Base-by-base conservation (phyloP, 1,140 invertebrate species). In the Brachionus koreanus region DNA sequence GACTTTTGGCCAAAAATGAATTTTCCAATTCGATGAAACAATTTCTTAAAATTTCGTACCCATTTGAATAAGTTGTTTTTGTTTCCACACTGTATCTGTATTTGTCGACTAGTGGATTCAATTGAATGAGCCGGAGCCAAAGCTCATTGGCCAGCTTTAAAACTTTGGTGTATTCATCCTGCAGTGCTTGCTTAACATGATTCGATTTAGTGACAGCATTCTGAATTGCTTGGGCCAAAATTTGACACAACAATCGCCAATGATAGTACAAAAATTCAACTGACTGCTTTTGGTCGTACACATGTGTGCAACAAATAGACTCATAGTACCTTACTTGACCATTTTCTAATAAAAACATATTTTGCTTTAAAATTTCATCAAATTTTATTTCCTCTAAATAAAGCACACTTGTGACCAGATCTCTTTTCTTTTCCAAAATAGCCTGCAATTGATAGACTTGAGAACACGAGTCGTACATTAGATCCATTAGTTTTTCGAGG, bases 151-250 rank as follows among this genome's bases (percentile, higher is more conserved):
- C 92, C 29, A 92, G 86, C 57, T 91, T 91, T 10, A 96, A 88
- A 74, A 96, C 89, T 86, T 93, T 95, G 16, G 94, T 94, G 88
- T 93, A 96, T 87, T 96, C 94, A 65, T 93, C 92, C 89, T 96
- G 94, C 75, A 96, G 90, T 43, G 93, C 92, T 88, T 95, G 93
- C 85, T 93, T 93, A n/a, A 95, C 90, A 84, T 92, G 92, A 57
- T 91, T 89, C 0, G 93, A 92, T 83, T 83, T 23, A 90, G 91
- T 3, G 91, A 87, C 83, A 87, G 87, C 9, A 87, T 85, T 91
- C 91, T 92, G 85, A 91, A 91, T 42, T 87, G 85, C 42, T 89
- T 88, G n/a, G 90, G 89, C 10, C 91, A 87, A 76, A 86, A 86
- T 29, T 65, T 82, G 16, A 35, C 57, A 19, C 76, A 79, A 65